A percentile compares a stretch with the other conserved stretches of the same genome.
phyloP scores from a whole-genome alignment of 2,888 invertebrate genomes.

The Mechanitis messenoides region DNA sequence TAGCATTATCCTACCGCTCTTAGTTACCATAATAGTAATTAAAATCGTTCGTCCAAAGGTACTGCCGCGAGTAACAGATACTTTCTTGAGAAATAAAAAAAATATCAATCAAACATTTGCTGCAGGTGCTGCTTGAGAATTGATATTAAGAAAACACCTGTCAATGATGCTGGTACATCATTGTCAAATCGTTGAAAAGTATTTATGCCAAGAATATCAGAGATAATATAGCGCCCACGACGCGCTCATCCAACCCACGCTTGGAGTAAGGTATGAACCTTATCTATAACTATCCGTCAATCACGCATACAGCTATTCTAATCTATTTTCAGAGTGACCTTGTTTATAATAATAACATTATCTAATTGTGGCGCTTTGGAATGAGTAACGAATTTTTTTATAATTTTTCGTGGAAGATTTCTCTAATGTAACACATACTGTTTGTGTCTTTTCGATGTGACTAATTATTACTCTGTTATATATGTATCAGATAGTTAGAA shows the following conservation, averaged over 20 bases:
- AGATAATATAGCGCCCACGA: constrained; percentile 37
- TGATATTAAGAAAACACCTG: constrained; percentile 20
- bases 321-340: constrained; percentile 43
- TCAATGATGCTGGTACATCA: constrained; percentile 26
- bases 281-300: constrained; percentile 39
- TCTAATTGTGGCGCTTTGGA: constrained; percentile 32
- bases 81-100: background rate
- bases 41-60: too few species aligned
- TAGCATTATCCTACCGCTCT: too few species aligned
- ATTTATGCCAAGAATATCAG: constrained; percentile 36
- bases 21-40: too few species aligned
- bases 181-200: constrained; percentile 30
- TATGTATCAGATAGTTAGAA: too few species aligned
- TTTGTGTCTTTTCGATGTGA: too few species aligned
- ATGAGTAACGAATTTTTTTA: constrained; percentile 18
- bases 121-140: constrained; percentile 7
- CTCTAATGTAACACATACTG: background rate
- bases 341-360: constrained; percentile 42
- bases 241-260: constrained; percentile 48
- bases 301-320: constrained; percentile 36
- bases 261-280: constrained; percentile 44
- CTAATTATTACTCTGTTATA: too few species aligned
- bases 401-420: constrained; percentile 8
- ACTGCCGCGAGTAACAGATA: too few species aligned
- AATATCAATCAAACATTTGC: constrained; percentile 8